phyloP scores from a whole-genome alignment of 2,888 invertebrate genomes.

The Exephanes ischioxanthus region DNA sequence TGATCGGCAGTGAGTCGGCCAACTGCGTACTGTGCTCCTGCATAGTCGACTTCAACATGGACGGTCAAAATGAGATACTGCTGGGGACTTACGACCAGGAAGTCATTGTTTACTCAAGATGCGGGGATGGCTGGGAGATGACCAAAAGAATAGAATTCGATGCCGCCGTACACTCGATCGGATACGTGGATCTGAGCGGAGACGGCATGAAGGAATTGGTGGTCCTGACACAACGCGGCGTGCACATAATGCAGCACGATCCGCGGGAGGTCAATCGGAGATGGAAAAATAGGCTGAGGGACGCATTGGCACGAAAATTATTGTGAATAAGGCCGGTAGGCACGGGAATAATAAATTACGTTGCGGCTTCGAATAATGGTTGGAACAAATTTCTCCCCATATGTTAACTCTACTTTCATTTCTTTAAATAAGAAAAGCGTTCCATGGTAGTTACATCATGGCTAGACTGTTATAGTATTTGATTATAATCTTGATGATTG shows the following conservation, averaged over 20 bases:
- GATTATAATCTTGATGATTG: not conserved
- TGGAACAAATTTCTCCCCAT: not conserved
- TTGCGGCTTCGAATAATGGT: not conserved
- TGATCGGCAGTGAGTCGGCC: conserved; percentile 85
- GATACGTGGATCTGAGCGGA: conserved; percentile 88
- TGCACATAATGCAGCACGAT: conserved; percentile 87
- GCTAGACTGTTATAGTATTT: not conserved
- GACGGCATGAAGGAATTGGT: conserved; percentile 89
- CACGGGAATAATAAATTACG: not conserved
- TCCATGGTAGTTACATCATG: not conserved
- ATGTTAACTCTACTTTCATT: not conserved
- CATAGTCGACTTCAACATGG: conserved; percentile 90
- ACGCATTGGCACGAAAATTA: conserved; percentile 30
- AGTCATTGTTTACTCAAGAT: conserved; percentile 86
- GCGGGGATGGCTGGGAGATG: conserved; percentile 85
- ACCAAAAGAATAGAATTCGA: conserved; percentile 87
- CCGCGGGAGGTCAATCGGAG: conserved; percentile 74
- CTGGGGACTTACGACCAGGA: conserved; percentile 90
- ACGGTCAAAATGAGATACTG: conserved; percentile 89
- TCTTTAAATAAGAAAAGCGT: not conserved
- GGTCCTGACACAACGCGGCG: conserved; percentile 88
- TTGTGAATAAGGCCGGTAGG: not conserved
- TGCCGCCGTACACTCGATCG: conserved; percentile 88
- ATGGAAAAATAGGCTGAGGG: conserved; percentile 76
- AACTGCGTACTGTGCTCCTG: conserved; percentile 88